Conservation (phyloP, 2,113 vertebrate genomes). For the Poecilia latipinna region DNA sequence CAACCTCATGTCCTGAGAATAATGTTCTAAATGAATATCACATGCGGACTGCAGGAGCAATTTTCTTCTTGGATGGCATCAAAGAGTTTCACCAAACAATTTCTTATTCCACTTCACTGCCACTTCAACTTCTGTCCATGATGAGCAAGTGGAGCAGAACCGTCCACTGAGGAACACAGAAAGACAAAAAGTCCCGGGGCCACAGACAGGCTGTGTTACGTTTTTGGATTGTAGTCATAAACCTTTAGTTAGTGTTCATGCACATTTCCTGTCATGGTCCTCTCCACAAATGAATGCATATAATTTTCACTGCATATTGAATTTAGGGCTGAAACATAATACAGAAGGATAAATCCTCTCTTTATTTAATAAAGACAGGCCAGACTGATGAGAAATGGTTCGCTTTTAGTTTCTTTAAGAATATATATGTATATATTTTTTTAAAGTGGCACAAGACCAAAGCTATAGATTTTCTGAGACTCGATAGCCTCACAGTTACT, state of each 20-base stretch:
- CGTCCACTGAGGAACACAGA: constrained; percentile 24
- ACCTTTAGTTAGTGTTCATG: constrained; percentile 33
- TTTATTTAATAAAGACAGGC: constrained; percentile 28
- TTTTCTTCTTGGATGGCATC: constrained; percentile 37
- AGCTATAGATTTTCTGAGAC: constrained; percentile 27
- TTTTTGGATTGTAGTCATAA: constrained; percentile 21
- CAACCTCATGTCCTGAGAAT: constrained; percentile 31
- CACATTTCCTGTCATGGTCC: constrained; percentile 32
- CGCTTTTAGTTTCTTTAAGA: constrained; percentile 19
- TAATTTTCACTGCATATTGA: constrained; percentile 52
- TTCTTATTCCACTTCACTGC: constrained; percentile 56
- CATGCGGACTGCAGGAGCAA: constrained; percentile 25
- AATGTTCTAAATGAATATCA: constrained; percentile 40
- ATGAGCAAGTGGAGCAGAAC: constrained; percentile 25
- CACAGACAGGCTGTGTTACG: constrained; percentile 26
- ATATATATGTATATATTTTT: background rate
- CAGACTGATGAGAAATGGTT: constrained; percentile 11
- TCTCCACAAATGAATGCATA: constrained; percentile 43
- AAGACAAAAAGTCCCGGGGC: constrained; percentile 20
- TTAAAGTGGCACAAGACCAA: constrained; percentile 34
- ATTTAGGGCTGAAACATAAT: constrained; percentile 47
- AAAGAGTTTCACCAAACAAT: constrained; percentile 39
- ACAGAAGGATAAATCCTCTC: constrained; percentile 47
- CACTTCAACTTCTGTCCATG: constrained; percentile 26
- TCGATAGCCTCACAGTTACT: constrained; percentile 30